A percentile compares a stretch with the other conserved stretches of the same genome.
These are phyloP conservation scores for Ypsolopha scabrella DNA, from an alignment of 2,888 invertebrate genomes.

Conservation along the genomic window DNA sequence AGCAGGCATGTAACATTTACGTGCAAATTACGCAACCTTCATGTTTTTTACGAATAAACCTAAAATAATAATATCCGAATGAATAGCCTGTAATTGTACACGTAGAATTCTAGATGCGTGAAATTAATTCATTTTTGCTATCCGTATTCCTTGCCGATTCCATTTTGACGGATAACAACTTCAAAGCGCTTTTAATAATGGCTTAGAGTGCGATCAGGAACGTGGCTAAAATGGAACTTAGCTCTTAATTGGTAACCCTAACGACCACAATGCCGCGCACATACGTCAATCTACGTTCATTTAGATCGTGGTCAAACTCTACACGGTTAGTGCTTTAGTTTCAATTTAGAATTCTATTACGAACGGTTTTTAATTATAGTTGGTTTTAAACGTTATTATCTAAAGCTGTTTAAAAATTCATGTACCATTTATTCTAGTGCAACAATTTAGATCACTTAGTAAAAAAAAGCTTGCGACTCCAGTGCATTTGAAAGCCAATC, in stretches of 20 bases:
- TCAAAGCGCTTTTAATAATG: conserved; percentile 8
- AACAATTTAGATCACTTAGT: no score
- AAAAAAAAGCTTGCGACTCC: conserved; percentile 28
- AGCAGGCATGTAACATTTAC: conserved; percentile 23
- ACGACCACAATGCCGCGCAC: no score
- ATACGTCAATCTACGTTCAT: no score
- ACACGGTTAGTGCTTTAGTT: background rate
- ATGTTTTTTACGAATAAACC: conserved; percentile 24
- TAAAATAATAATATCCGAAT: conserved; percentile 12
- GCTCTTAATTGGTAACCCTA: no score
- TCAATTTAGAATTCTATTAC: background rate
- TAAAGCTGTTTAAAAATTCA: background rate
- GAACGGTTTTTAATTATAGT: background rate
- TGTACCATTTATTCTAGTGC: background rate
- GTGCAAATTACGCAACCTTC: conserved; percentile 16
- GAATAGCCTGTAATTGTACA: conserved; percentile 33
- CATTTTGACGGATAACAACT: conserved; percentile 20
- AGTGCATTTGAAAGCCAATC: conserved; percentile 44
- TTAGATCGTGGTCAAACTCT: no score
- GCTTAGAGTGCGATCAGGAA: no score
- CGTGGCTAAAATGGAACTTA: background rate
- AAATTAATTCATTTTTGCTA: conserved; percentile 34
- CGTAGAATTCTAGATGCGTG: conserved; percentile 34
- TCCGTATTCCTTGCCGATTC: conserved; percentile 15
- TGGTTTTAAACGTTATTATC: background rate